Percentiles rank a stretch among this genome's conserved stretches.
Evolutionary conservation across 2,113 vertebrate species (phyloP).

Genomic region (Microtus pennsylvanicus): DNA sequence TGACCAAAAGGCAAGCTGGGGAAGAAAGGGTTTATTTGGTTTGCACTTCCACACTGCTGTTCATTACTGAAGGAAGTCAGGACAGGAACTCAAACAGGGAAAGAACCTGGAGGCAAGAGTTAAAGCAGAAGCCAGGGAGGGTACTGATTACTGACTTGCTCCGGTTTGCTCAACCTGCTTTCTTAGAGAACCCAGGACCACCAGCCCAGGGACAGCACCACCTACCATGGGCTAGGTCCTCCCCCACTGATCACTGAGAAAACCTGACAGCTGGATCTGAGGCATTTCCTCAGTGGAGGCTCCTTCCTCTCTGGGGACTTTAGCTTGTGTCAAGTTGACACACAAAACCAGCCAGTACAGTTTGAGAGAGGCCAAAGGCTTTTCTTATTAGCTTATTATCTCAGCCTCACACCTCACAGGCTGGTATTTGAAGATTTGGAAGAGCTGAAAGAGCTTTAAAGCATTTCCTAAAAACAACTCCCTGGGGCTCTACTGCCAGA

Average conservation of each 20-base stretch:
- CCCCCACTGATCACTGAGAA: neutral
- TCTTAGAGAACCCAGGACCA: neutral
- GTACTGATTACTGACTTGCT: neutral
- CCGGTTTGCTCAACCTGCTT: neutral
- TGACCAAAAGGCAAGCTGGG: neutral
- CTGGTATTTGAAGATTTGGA: slow-evolving; percentile 27
- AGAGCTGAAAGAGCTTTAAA: neutral
- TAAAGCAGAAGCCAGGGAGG: neutral
- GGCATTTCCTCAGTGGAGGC: neutral
- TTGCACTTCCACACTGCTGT: neutral
- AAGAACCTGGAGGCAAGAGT: neutral
- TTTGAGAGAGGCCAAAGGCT: slow-evolving; percentile 2
- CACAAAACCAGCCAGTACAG: neutral
- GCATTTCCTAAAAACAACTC: slow-evolving; percentile 35
- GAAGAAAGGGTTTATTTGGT: neutral
- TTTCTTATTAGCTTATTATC: neutral
- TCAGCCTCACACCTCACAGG: slow-evolving; percentile 10
- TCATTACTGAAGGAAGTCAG: neutral
- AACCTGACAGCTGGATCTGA: neutral
- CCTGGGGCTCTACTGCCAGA: neutral
- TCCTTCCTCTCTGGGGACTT: neutral
- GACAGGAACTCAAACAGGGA: neutral
- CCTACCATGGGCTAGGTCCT: neutral
- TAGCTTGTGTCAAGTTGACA: neutral
- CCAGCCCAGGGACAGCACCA: neutral